Percentiles rank a stretch among this genome's conserved stretches.
Conservation (phyloP, 2,888 invertebrate genomes). For the Cosmopolites sordidus region DNA sequence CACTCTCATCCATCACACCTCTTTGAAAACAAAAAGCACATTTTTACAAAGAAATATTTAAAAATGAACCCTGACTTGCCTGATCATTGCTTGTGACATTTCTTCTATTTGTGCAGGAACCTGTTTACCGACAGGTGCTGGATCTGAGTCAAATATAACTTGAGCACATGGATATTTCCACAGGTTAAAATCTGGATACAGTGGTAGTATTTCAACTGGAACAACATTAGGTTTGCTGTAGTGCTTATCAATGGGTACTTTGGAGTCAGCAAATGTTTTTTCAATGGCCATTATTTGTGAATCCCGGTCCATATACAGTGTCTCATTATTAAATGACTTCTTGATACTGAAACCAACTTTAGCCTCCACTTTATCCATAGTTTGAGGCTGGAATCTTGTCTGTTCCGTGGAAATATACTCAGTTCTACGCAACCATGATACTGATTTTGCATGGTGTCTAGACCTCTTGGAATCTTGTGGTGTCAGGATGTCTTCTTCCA, state of each 20-base stretch:
- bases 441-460: conserved; percentile 91
- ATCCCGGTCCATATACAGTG: conserved; percentile 92
- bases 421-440: conserved; percentile 97
- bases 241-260: conserved; percentile 80
- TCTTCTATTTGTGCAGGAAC: conserved; percentile 89
- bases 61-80: conserved; percentile 53
- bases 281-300: conserved; percentile 97
- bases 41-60: neutral
- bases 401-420: conserved; percentile 99
- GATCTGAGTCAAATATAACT: conserved; percentile 98
- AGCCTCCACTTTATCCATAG: conserved; percentile 96
- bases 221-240: conserved; percentile 94
- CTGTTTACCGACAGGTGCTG: conserved; percentile 84
- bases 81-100: conserved; percentile 99
- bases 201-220: conserved; percentile 80
- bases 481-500: conserved; percentile 91
- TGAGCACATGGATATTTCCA: conserved; percentile 99
- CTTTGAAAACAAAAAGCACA: conserved; percentile 51
- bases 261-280: conserved; percentile 92
- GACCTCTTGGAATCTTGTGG: conserved; percentile 87
- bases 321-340: conserved; percentile 83
- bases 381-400: conserved; percentile 93
- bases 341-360: conserved; percentile 99
- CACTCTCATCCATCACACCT: conserved; percentile 99
- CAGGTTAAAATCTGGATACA: conserved; percentile 93